Evolutionary conservation across 2,888 invertebrate genomes (phyloP).

Genomic region (Andricus quercusramuli): DNA sequence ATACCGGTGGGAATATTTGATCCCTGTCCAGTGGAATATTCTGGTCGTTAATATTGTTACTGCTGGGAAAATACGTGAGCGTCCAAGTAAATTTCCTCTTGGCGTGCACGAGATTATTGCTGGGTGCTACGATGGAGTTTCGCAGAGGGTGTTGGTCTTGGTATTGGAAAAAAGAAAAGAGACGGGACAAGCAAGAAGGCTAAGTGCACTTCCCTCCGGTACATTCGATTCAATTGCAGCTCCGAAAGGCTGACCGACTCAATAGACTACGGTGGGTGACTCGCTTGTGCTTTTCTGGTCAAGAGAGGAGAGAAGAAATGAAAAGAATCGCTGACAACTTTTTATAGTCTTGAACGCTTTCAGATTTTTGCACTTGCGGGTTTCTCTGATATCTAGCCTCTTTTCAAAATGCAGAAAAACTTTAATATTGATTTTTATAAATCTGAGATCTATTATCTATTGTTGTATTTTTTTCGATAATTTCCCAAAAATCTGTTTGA

Average conservation of each 20-base stretch:
- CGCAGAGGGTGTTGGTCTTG: slow-evolving; percentile 34
- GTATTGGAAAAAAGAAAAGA: slow-evolving; percentile 55
- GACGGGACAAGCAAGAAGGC: slow-evolving; percentile 61
- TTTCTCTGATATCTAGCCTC: neutral
- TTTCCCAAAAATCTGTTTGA: too few species aligned
- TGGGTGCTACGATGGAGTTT: slow-evolving; percentile 50
- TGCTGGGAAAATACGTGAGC: slow-evolving; percentile 46
- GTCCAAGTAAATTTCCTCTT: slow-evolving; percentile 56
- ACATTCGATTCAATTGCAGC: slow-evolving; percentile 70
- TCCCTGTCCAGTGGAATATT: neutral
- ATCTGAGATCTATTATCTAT: too few species aligned
- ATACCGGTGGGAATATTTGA: slow-evolving; percentile 1
- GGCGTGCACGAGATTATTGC: slow-evolving; percentile 52
- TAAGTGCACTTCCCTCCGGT: slow-evolving; percentile 67
- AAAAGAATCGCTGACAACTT: neutral
- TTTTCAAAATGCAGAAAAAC: too few species aligned
- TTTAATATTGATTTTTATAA: too few species aligned
- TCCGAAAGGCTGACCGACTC: slow-evolving; percentile 60
- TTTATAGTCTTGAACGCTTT: neutral
- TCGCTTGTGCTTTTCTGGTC: slow-evolving; percentile 13
- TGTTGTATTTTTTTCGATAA: too few species aligned
- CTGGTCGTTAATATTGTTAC: slow-evolving; percentile 56
- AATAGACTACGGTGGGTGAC: slow-evolving; percentile 43
- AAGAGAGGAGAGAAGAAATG: neutral
- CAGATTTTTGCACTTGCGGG: neutral